A percentile compares a stretch with the other conserved stretches of the same genome.
These are phyloP conservation scores for Tanytarsus gracilentus DNA, from an alignment of 2,888 invertebrate species.

Conservation along the genomic window DNA sequence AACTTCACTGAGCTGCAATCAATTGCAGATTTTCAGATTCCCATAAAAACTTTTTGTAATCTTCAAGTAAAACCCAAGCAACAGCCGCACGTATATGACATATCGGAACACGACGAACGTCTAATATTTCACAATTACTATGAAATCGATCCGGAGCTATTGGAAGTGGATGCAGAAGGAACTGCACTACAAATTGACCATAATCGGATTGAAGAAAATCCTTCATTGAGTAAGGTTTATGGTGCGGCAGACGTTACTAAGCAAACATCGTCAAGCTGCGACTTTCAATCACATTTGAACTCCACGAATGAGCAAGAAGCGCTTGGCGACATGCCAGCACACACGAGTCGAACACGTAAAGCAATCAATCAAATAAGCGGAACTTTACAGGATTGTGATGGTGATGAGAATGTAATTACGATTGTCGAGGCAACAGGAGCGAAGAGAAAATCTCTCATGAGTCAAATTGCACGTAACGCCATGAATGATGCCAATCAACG, in stretches of 20 bases:
- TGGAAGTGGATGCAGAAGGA: conserved; percentile 9
- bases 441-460: conserved; percentile 27
- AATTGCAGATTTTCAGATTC: neutral
- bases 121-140: conserved; percentile 16
- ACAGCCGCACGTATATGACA: conserved; percentile 33
- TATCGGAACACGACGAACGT: conserved; percentile 12
- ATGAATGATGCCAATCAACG: neutral
- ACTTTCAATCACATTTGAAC: conserved; percentile 2
- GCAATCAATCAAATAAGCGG: conserved; percentile 6
- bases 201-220: neutral
- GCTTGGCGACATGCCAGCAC: neutral
- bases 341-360: neutral
- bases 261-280: conserved; percentile 13
- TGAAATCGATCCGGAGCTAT: conserved; percentile 23
- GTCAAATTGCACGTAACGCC: conserved; percentile 29
- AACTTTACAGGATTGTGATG: neutral
- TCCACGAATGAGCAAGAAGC: conserved; percentile 4
- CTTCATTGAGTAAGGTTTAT: neutral
- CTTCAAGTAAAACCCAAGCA: conserved; percentile 42
- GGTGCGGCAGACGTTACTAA: neutral
- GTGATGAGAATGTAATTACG: conserved; percentile 6
- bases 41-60: conserved; percentile 33
- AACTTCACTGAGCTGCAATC: neutral
- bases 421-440: conserved; percentile 1
- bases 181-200: neutral